Conservation (phyloP, 2,113 vertebrate genomes). For the Hemicordylus capensis region DNA sequence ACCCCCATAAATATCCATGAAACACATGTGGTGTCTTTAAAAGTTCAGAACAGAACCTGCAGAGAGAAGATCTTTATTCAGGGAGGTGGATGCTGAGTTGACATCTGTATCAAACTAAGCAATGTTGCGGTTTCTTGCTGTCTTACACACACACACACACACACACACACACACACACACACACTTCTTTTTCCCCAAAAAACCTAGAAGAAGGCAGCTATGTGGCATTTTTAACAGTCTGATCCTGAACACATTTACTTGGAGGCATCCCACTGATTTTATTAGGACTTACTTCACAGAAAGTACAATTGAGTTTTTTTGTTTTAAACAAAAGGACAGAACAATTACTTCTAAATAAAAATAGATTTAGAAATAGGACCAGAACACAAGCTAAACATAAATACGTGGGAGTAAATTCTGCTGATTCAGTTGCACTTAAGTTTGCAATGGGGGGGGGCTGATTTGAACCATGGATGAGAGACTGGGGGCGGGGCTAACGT, state of each 20-base stretch:
- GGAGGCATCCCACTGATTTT: background rate
- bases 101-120: background rate
- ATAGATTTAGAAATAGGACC: background rate
- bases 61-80: background rate
- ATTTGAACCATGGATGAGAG: too few species aligned
- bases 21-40: background rate
- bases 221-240: background rate
- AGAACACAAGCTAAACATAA: background rate
- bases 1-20: constrained; percentile 17
- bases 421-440: background rate
- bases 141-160: background rate
- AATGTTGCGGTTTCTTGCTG: constrained; percentile 11
- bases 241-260: background rate
- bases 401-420: background rate
- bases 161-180: too few species aligned
- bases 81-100: background rate
- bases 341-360: background rate
- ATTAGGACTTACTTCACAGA: background rate
- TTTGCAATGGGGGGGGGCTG: too few species aligned
- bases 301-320: background rate
- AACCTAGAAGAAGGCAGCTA: background rate
- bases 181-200: background rate
- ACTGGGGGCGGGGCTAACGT: too few species aligned
- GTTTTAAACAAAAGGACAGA: background rate
- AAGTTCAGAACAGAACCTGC: background rate